Base-by-base conservation (phyloP, 2,888 invertebrate species). In the Drosophila histrio region DNA sequence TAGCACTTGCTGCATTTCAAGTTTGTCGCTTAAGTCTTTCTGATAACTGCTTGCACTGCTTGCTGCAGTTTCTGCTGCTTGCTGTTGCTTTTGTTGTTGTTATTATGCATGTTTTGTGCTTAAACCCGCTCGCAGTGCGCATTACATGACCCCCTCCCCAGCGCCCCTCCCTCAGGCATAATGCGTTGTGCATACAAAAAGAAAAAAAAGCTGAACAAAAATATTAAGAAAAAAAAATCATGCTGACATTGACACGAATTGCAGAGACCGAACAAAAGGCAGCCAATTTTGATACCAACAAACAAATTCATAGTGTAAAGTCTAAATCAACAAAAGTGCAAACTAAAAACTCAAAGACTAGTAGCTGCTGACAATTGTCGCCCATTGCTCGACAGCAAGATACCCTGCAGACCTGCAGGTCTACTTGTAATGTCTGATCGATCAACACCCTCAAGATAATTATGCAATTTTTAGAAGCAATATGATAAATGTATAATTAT, bases 181-280 rank as follows among this genome's bases (percentile, higher is more conserved):
- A 43, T 54, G 53, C 34, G 19, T 13, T 50, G 43, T 64, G 63
- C 56, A 64, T 59, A 70, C 13, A 24, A 53, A 47, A 57, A 44
- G 34, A 56, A 47, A 57, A 52, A 13, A 32, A 53, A 66, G 15
- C 22, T 66, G 41, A 59, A 73, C 39, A 60, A 54, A 47, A 47
- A 65, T 52, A 70, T 57, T 62, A 54, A 77, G 65, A 70, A 46
- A 71, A 61, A 50, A 59, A 70, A 67, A 82, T 87, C 82, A 84
- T 62, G 84, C 77, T 85, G 87, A 81, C 85, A 84, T 85, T 85
- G 85, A 87, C 87, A 84, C 84, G 69, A 84, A 86, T 83, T 83
- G 77, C 76, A 75, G 76, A 72, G 59, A 46, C 54, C 69, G 61
- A 47, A 66, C 66, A 70, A 69, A 60, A 44, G 58, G 43, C 75